Percentiles rank a stretch among this genome's conserved stretches.
phyloP scores from a whole-genome alignment of 2,113 vertebrate genomes.

The Chunga burmeisteri region DNA sequence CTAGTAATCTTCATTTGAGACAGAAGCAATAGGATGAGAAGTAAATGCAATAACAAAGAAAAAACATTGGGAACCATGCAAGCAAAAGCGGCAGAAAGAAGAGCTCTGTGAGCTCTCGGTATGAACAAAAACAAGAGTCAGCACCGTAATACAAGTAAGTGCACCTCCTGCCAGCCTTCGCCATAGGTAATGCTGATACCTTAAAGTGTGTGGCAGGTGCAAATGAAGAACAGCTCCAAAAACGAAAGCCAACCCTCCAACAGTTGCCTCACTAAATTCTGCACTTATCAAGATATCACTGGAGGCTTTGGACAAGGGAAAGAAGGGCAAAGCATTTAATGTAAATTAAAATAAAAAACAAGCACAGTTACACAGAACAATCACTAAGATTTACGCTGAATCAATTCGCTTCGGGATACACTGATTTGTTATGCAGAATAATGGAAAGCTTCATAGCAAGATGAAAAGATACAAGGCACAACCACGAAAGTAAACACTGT shows the following conservation, averaged over 20 bases:
- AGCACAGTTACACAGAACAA: neutral
- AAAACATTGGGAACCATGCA: neutral
- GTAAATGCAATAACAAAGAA: neutral
- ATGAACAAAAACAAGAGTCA: neutral
- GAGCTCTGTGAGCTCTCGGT: neutral
- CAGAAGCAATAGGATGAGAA: neutral
- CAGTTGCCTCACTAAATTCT: neutral
- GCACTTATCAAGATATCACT: neutral
- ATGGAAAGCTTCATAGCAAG: neutral
- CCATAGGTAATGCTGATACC: fast-evolving
- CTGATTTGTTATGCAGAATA: neutral
- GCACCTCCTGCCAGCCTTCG: neutral
- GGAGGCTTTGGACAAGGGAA: neutral
- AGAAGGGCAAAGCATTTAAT: neutral
- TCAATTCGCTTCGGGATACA: fast-evolving
- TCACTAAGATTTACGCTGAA: neutral
- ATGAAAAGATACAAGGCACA: neutral
- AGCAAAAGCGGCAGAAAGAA: neutral
- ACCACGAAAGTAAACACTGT: neutral
- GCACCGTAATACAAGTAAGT: neutral
- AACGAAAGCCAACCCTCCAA: neutral
- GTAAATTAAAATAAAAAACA: neutral
- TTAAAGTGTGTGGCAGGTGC: neutral
- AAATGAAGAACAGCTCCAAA: neutral
- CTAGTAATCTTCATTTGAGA: neutral